Evolutionary conservation across 2,888 invertebrate species (phyloP).

Genomic region (Micropterix aruncella): DNA sequence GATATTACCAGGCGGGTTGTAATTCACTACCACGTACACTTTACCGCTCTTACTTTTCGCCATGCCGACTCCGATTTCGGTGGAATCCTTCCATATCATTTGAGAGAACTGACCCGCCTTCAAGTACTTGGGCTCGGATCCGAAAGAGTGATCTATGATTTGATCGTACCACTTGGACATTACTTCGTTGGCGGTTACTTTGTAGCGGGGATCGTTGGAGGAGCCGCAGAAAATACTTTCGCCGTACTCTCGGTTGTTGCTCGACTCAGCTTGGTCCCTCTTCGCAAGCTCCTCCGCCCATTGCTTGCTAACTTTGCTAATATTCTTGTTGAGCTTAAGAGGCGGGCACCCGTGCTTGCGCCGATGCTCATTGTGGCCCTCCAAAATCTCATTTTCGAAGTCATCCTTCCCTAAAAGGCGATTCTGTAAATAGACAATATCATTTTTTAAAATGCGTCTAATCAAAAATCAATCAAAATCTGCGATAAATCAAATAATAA

Average conservation of each 20-base stretch:
- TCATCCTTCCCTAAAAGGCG: constrained; percentile 2
- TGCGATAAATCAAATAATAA: no score
- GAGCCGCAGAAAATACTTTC: constrained; percentile 62
- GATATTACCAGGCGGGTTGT: constrained; percentile 71
- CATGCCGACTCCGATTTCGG: constrained; percentile 61
- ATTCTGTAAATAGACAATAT: not conserved
- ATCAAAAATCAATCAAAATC: no score
- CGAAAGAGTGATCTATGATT: constrained; percentile 54
- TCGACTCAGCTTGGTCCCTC: constrained; percentile 48
- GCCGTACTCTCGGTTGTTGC: constrained; percentile 46
- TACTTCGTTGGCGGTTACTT: constrained; percentile 51
- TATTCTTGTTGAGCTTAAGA: constrained; percentile 43
- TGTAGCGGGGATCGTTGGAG: constrained; percentile 49
- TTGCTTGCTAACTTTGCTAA: constrained; percentile 48
- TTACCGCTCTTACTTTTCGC: constrained; percentile 64
- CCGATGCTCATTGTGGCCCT: constrained; percentile 30
- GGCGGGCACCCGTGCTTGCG: constrained; percentile 31
- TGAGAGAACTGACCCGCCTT: constrained; percentile 61
- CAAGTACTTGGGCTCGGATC: constrained; percentile 47
- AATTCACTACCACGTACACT: constrained; percentile 74
- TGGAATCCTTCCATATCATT: constrained; percentile 68
- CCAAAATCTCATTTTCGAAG: constrained; percentile 30
- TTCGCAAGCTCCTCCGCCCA: constrained; percentile 57
- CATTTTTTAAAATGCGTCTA: not conserved
- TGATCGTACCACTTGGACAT: constrained; percentile 68